Base-by-base conservation (phyloP, 2,888 invertebrate species). In the Acronicta aceris region DNA sequence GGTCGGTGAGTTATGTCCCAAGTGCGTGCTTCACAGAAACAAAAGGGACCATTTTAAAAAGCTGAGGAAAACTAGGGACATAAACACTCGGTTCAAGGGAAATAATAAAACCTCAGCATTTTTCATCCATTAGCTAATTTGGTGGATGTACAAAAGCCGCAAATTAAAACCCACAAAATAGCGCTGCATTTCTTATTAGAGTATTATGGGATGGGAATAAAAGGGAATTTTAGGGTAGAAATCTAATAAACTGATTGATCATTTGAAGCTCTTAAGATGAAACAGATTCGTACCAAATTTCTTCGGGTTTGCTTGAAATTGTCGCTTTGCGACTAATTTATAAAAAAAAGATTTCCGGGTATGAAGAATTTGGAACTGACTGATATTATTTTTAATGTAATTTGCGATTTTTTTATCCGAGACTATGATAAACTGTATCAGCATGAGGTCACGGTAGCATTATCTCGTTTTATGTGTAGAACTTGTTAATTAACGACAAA, bases 21-120 rank as follows among this genome's bases (percentile, higher is more conserved):
- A 78, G 67, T 77, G 78, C 69, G 76, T 76, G 78, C 59, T 42
- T 53, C 65, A 62, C 50, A 62, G 53, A 71, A 69, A 76, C 66
- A 68, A 74, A 75, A 70, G 59, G 59, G 58, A 47, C 57, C 59
- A 59, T 61, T 65, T 74, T 46, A 67, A 68, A 64, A 58, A 64
- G 59, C 58, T 50, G 49, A 38, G 49, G 56, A 38, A 45, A 59
- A 59, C 38, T 67, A 54, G 12, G 15, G 47, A 47, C 52, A 48
- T 45, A 57, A 57, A 56, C 42, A 67, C 42, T 33, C 27, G 36
- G 10, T 59, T 59, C 45, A 16, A 53, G 41, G 15, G 12, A 63
- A 58, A 59, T 27, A 48, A 40, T 38, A 13, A 72, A 45, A 52
- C n/a, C 27, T 21, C 33, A 40, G 16, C 55, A 40, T 49, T 58